Evolutionary conservation across 2,113 vertebrate species (phyloP).

Genomic region (Uria aalge): DNA sequence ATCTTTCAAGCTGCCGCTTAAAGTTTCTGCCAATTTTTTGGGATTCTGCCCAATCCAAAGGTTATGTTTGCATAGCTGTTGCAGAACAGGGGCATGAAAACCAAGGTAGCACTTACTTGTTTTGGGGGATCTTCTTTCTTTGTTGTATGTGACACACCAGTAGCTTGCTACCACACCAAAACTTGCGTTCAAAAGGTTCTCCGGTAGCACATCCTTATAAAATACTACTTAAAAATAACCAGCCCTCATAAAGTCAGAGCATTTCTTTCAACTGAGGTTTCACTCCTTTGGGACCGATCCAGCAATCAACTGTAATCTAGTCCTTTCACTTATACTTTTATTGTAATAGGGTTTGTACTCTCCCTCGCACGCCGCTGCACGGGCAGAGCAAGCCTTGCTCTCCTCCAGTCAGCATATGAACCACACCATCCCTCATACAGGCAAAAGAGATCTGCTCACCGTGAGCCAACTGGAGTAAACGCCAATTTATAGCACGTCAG

Average conservation of each 20-base stretch:
- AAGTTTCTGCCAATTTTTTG: neutral
- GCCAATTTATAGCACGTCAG: neutral
- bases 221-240: neutral
- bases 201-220: neutral
- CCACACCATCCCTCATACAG: neutral
- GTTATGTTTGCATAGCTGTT: conserved; percentile 24
- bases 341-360: neutral
- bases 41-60: conserved; percentile 33
- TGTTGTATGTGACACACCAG: neutral
- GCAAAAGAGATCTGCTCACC: neutral
- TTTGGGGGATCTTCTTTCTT: neutral
- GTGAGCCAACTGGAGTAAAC: neutral
- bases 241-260: neutral
- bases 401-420: neutral
- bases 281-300: neutral
- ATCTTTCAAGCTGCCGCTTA: neutral
- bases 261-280: neutral
- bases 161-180: neutral
- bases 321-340: neutral
- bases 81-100: neutral
- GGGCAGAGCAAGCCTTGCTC: neutral
- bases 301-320: neutral
- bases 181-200: neutral
- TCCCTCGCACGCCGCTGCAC: fast-evolving
- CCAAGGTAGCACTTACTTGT: neutral